Evolutionary conservation across 1,140 invertebrate genomes (phyloP).

Genomic region (Eufriesea mexicana): DNA sequence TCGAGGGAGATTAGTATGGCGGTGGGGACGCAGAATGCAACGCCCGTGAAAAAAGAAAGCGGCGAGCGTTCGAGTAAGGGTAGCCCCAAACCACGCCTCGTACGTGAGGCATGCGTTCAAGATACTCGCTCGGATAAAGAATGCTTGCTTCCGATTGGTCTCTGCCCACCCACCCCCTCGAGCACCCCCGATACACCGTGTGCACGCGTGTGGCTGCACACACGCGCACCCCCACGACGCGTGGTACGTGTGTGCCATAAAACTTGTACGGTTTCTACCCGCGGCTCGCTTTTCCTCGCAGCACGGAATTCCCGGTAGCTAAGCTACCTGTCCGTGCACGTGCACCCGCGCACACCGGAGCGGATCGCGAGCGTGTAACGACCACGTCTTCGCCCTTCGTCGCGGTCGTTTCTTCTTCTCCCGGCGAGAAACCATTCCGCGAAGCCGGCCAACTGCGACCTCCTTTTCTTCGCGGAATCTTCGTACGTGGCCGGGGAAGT

Average conservation of each 20-base stretch:
- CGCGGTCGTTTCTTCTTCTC: not conserved
- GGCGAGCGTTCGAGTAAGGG: conserved; percentile 57
- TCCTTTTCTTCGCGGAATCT: conserved; percentile 49
- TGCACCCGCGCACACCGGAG: not conserved
- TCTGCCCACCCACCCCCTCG: conserved; percentile 68
- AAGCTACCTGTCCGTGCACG: not conserved
- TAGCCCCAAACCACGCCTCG: conserved; percentile 80
- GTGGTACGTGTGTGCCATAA: conserved; percentile 30
- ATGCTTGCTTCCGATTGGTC: conserved; percentile 81
- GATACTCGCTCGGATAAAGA: conserved; percentile 78
- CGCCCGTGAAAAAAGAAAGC: conserved; percentile 56
- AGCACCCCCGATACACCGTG: conserved; percentile 51
- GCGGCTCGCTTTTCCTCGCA: not conserved
- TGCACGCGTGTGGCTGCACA: conserved; percentile 41
- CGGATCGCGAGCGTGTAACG: no score
- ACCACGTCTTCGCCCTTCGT: not conserved
- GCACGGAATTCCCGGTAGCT: not conserved
- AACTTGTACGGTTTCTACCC: conserved; percentile 50
- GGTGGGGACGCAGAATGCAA: conserved; percentile 65
- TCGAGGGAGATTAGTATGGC: conserved; percentile 53
- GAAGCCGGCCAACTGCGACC: conserved; percentile 34
- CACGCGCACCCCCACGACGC: conserved; percentile 31
- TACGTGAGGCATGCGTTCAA: conserved; percentile 75
- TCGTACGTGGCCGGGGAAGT: conserved; percentile 39
- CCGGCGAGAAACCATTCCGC: conserved; percentile 6